phyloP scores from a whole-genome alignment of 2,113 vertebrate species.

The Xenotilapia longispinis region DNA sequence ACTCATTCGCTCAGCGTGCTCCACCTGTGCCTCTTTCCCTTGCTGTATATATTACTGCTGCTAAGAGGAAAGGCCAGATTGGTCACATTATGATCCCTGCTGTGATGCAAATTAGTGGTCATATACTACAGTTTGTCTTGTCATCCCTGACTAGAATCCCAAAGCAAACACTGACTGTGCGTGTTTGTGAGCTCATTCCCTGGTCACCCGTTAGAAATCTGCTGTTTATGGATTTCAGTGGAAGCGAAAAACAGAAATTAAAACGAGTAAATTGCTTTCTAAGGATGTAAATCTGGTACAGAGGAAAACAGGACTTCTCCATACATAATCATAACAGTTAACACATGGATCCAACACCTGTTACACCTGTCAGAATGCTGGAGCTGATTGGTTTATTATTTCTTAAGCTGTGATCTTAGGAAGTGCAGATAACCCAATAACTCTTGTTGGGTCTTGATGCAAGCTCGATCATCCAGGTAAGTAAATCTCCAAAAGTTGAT shows the following conservation, averaged over 20 bases:
- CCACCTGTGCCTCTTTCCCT: slow-evolving; percentile 13
- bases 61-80: neutral
- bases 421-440: neutral
- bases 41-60: neutral
- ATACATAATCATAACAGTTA: neutral
- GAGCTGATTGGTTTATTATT: neutral
- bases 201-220: neutral
- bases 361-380: neutral
- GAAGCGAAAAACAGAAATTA: fast-evolving
- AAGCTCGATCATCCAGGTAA: too few species aligned
- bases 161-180: neutral
- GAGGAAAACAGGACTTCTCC: neutral
- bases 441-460: fast-evolving
- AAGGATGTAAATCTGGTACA: neutral
- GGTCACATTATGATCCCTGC: neutral
- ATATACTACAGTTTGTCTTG: neutral
- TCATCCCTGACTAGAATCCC: neutral
- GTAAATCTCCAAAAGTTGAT: too few species aligned
- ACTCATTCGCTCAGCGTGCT: slow-evolving; percentile 30
- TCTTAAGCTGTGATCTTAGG: fast-evolving
- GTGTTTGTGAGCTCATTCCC: neutral
- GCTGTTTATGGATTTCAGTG: neutral
- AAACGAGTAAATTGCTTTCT: neutral
- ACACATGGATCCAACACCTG: neutral
- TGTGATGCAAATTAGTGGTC: slow-evolving; percentile 9